phyloP scores from a whole-genome alignment of 2,113 vertebrate genomes.

The Narcine bancroftii region DNA sequence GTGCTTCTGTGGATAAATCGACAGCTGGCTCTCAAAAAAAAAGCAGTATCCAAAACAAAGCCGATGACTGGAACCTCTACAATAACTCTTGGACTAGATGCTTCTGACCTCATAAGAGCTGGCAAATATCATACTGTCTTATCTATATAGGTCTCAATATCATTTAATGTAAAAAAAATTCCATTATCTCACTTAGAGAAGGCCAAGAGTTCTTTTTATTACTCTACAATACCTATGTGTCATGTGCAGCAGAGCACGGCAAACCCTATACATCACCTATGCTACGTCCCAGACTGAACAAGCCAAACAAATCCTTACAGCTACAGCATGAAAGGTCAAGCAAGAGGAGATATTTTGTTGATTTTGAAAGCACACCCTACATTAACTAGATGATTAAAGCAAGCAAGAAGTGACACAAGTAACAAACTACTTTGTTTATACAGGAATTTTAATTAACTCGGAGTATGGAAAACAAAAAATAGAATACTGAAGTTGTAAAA shows the following conservation, averaged over 20 bases:
- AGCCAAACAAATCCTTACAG: slow-evolving; percentile 37
- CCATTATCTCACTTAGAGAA: slow-evolving; percentile 37
- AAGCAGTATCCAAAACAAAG: slow-evolving; percentile 25
- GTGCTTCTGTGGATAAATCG: slow-evolving; percentile 16
- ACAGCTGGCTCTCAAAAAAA: slow-evolving; percentile 16
- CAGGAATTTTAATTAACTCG: slow-evolving; percentile 33
- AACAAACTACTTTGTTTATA: background rate
- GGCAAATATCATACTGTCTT: slow-evolving; percentile 33
- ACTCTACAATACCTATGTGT: slow-evolving; percentile 32
- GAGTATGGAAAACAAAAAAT: slow-evolving; percentile 22
- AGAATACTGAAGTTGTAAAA: slow-evolving; percentile 24
- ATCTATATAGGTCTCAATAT: slow-evolving; percentile 36
- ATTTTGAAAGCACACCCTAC: slow-evolving; percentile 25
- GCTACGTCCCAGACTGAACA: slow-evolving; percentile 36
- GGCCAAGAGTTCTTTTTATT: slow-evolving; percentile 36
- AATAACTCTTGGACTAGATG: slow-evolving; percentile 27
- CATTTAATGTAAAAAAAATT: slow-evolving; percentile 38
- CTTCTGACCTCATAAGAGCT: slow-evolving; percentile 33
- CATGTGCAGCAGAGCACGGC: slow-evolving; percentile 22
- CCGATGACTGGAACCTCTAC: slow-evolving; percentile 33
- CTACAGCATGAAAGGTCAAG: slow-evolving; percentile 25
- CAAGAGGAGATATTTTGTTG: slow-evolving; percentile 26
- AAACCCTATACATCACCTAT: slow-evolving; percentile 36
- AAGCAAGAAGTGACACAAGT: slow-evolving; percentile 28
- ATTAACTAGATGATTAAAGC: slow-evolving; percentile 36